Base-by-base conservation (phyloP, 1,140 invertebrate genomes). In the Polyergus mexicanus region DNA sequence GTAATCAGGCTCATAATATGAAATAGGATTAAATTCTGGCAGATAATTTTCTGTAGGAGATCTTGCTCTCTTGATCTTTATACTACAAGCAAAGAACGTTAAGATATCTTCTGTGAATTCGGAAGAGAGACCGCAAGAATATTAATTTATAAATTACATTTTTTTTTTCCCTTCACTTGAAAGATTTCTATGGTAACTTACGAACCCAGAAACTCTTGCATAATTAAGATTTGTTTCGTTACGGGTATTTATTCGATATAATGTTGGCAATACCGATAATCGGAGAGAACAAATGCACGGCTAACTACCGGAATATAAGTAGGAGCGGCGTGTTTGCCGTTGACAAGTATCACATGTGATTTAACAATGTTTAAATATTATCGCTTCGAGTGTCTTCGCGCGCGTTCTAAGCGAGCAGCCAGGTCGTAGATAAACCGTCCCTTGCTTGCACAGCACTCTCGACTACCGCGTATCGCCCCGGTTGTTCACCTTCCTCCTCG, bases 361-460 rank as follows among this genome's bases (percentile, higher is more conserved):
- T 90, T 91, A 89, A 91, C 87, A 91, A 91, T 91, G 90, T 91
- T 91, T 91, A 88, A 91, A 91, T 89, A 91, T 91, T 89, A 89
- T 91, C 87, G 28, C 41, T 51, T 85, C 68, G 86, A 90, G 89
- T 80, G 78, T 72, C 71, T 86, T 56, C 78, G 56, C 71, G 56
- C 71, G 62, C 63, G 62, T 83, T 65, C 28, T 76, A 76, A 89
- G 85, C 87, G 89, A 56, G 86, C 60, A 71, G 44, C 69, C 66
- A 71, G 80, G 60, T 86, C 87, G 86, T 90, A 91, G 89, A 91
- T 90, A 91, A 90, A 90, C 84, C 85, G 85, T 87, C 85, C 90
- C 68, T 81, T 91, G 90, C 90, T 90, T 90, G 89, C 90, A 87
- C 76, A 90, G 60, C 74, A 89, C 84, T 90, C 89, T 88, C 54